Conservation (phyloP, 2,888 invertebrate species). For the Pollenia angustigena region DNA sequence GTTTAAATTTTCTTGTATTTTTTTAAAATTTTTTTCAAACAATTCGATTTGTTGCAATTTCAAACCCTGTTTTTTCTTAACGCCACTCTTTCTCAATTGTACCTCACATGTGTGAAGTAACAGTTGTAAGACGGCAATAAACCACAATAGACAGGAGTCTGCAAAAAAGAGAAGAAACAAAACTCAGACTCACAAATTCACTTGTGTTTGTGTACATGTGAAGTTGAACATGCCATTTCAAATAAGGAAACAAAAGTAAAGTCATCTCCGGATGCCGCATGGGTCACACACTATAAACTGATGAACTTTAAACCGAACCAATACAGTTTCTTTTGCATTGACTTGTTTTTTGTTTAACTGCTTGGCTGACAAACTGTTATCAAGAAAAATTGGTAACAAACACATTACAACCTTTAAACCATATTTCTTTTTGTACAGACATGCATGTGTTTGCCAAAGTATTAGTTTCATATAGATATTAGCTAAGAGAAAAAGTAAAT, state of each 20-base stretch:
- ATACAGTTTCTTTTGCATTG: conserved; percentile 24
- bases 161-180: background rate
- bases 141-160: conserved; percentile 65
- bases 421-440: conserved; percentile 61
- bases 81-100: background rate
- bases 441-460: background rate
- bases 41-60: background rate
- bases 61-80: conserved; percentile 27
- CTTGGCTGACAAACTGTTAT: conserved; percentile 68
- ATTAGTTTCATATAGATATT: background rate
- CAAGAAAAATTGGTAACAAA: conserved; percentile 68
- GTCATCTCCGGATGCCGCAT: conserved; percentile 60
- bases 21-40: no score
- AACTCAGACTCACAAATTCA: background rate
- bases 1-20: no score
- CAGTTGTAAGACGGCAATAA: conserved; percentile 65
- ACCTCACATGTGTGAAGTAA: conserved; percentile 58
- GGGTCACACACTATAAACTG: conserved; percentile 72
- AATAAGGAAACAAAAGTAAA: conserved; percentile 58
- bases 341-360: conserved; percentile 1
- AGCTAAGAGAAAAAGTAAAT: background rate
- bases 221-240: background rate
- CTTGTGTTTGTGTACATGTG: background rate
- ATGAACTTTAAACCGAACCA: conserved; percentile 70
- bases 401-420: conserved; percentile 64